These are phyloP conservation scores for Drosophila austrosaltans DNA, from an alignment of 2,888 invertebrate genomes.

Conservation along the genomic window DNA sequence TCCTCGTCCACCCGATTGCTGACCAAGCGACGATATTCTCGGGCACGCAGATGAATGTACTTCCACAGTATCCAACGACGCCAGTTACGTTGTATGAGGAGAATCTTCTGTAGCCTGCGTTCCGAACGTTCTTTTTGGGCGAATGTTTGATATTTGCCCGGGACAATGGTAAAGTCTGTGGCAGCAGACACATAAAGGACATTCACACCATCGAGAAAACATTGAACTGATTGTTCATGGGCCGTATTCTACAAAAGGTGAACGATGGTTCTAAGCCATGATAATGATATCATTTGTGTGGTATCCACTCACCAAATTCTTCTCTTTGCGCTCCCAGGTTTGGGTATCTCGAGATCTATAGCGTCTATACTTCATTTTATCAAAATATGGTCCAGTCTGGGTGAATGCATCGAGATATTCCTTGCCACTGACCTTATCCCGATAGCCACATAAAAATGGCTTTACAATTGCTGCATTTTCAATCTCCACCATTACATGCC, in stretches of 20 bases:
- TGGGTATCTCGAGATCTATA: slow-evolving; percentile 86
- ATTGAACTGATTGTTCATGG: slow-evolving; percentile 81
- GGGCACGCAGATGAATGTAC: slow-evolving; percentile 84
- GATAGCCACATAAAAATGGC: slow-evolving; percentile 91
- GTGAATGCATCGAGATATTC: slow-evolving; percentile 92
- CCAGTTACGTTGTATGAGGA: slow-evolving; percentile 87
- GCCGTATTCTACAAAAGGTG: slow-evolving; percentile 75
- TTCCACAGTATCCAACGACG: slow-evolving; percentile 83
- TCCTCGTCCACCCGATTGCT: slow-evolving; percentile 79
- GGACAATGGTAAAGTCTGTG: slow-evolving; percentile 86
- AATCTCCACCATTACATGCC: slow-evolving; percentile 86
- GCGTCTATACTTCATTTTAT: slow-evolving; percentile 72
- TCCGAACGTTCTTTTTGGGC: slow-evolving; percentile 86
- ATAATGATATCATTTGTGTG: not conserved
- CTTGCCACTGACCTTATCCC: slow-evolving; percentile 87
- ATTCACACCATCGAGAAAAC: slow-evolving; percentile 80
- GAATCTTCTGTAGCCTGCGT: slow-evolving; percentile 85
- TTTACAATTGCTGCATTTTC: slow-evolving; percentile 87
- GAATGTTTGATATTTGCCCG: slow-evolving; percentile 87
- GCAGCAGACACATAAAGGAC: slow-evolving; percentile 85
- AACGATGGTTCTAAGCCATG: not conserved
- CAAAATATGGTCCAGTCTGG: slow-evolving; percentile 87
- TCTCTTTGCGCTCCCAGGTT: slow-evolving; percentile 84
- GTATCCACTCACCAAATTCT: slow-evolving; percentile 81
- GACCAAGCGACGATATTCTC: slow-evolving; percentile 85